Base-by-base conservation (phyloP, 2,888 invertebrate species). In the Leptura quadrifasciata region DNA sequence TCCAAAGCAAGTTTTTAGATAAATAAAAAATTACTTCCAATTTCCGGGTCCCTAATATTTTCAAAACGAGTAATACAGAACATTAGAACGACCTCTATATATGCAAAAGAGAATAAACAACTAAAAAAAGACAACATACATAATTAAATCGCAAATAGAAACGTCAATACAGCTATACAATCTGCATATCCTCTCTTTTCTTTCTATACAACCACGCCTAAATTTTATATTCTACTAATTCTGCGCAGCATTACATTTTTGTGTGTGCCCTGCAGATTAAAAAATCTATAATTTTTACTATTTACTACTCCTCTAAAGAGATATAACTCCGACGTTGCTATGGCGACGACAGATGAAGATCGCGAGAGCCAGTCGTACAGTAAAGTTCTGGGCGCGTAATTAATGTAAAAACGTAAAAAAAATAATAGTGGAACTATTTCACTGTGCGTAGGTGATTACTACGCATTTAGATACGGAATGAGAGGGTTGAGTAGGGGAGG, bases 131-230 rank as follows among this genome's bases (percentile, higher is more conserved):
- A 84, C 84, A 84, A 86, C 86, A 87, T 87, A 87, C 87, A 88
- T 88, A 89, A 89, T 89, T 89, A 89, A 89, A 89, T 88, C 88
- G 86, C 86, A 87, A 89, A 88, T 89, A 89, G 88, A 88, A 89
- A 89, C 89, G 89, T 89, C 89, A 88, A 89, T 89, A 89, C 87
- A 86, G 85, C 86, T 81, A 83, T 81, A 81, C 79, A 82, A 85
- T 86, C 84, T 85, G 86, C 86, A 86, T 86, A 84, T 85, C 84
- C 84, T 87, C 87, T 75, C 81, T 79, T 78, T 79, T 81, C 77
- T 78, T 78, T 75, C 74, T 76, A 75, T 54, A 75, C 72, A 77
- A 88, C 89, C 89, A 89, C 89, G 89, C 89, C 89, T 89, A 88
- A 88, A 88, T 89, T 89, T 89, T 89, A 89, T 88, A 88, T 88